A percentile compares a stretch with the other conserved stretches of the same genome.
Conservation (phyloP, 1,140 invertebrate species). For the Tetragnatha versicolor region DNA sequence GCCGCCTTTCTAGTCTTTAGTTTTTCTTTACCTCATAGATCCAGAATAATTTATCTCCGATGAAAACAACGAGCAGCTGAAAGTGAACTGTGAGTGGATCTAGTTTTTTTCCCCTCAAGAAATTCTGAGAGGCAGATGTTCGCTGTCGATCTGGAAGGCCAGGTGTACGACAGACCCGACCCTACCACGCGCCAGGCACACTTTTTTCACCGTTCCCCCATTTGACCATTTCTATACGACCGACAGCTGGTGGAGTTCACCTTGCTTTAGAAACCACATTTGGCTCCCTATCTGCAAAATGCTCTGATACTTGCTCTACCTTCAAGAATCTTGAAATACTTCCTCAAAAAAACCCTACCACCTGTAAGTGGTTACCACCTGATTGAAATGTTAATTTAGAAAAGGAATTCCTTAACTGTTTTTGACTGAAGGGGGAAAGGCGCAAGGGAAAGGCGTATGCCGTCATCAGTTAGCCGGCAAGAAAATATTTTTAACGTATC, state of each 20-base stretch:
- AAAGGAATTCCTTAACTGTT: too few species aligned
- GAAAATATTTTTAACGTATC: too few species aligned
- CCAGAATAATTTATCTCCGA: background rate
- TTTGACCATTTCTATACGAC: constrained; percentile 2
- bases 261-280: constrained; percentile 6
- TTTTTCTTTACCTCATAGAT: background rate
- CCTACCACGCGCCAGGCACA: background rate
- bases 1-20: background rate
- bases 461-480: too few species aligned
- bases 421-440: too few species aligned
- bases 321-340: too few species aligned
- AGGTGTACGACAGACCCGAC: constrained; percentile 4
- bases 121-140: constrained; percentile 14
- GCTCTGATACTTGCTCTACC: too few species aligned
- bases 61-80: background rate
- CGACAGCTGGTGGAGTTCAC: background rate
- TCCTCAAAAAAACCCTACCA: too few species aligned
- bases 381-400: too few species aligned
- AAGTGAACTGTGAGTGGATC: background rate
- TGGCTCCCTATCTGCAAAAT: constrained; percentile 2
- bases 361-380: too few species aligned
- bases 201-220: background rate
- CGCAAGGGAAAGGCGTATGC: too few species aligned
- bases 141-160: constrained; percentile 1
- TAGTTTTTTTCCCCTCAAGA: background rate